Percentiles rank a stretch among this genome's conserved stretches.
Conservation (phyloP, 2,888 invertebrate species). For the Urechis unicinctus region DNA sequence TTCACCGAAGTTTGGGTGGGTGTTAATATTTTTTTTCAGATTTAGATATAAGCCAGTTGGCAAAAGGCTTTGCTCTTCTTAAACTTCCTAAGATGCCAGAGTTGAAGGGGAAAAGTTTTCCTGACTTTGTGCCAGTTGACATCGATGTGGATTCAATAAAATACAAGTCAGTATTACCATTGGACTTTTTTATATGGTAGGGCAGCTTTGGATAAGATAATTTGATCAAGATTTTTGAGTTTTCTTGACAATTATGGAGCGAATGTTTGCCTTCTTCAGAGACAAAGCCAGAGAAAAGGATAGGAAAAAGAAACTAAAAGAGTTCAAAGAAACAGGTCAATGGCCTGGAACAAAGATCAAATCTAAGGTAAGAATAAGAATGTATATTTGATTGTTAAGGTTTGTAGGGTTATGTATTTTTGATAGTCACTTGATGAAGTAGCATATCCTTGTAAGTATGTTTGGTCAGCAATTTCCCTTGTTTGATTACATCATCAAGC, state of each 20-base stretch:
- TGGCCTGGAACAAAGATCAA: slow-evolving; percentile 12
- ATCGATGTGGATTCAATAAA: slow-evolving; percentile 70
- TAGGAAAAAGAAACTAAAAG: slow-evolving; percentile 64
- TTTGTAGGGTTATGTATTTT: too few species aligned
- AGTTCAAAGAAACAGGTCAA: slow-evolving; percentile 51
- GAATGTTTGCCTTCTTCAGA: slow-evolving; percentile 35
- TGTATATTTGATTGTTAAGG: too few species aligned
- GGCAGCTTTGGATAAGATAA: too few species aligned
- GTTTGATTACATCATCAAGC: neutral
- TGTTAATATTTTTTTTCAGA: slow-evolving; percentile 54
- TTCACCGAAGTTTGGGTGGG: neutral
- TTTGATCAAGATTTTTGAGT: too few species aligned
- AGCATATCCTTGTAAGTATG: neutral
- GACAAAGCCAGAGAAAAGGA: slow-evolving; percentile 72
- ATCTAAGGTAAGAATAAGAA: too few species aligned
- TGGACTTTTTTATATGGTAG: neutral
- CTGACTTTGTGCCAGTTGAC: slow-evolving; percentile 57
- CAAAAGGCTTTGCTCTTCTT: slow-evolving; percentile 81
- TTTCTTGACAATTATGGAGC: too few species aligned
- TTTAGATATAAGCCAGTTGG: slow-evolving; percentile 75
- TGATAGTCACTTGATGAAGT: neutral
- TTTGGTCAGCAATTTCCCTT: neutral
- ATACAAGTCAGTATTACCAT: slow-evolving; percentile 53
- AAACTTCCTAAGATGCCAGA: slow-evolving; percentile 95
- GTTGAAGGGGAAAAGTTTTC: slow-evolving; percentile 62